Evolutionary conservation across 23 tunicate genomes (phyloP).

Genomic region (Halocynthia aurantium): DNA sequence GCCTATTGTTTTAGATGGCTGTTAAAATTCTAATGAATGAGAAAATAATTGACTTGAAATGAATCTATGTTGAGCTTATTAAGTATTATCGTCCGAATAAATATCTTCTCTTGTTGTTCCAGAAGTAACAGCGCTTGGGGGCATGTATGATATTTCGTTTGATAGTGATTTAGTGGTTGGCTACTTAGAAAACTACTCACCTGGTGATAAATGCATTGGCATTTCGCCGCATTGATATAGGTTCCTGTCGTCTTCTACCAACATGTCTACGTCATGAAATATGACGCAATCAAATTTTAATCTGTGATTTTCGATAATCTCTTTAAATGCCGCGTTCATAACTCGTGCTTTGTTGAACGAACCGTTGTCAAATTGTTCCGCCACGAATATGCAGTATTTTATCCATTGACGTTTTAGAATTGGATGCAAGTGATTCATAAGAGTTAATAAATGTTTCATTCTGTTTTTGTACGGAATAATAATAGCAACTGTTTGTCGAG

Average conservation of each 20-base stretch:
- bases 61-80: no score
- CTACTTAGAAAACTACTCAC: conserved; percentile 13
- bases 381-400: conserved; percentile 87
- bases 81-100: no score
- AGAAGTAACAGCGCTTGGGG: neutral
- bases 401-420: conserved; percentile 83
- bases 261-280: conserved; percentile 98
- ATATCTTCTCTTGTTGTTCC: no score
- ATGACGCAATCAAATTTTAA: conserved; percentile 78
- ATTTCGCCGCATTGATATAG: conserved; percentile 51
- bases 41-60: no score
- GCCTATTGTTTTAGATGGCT: neutral
- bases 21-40: no score
- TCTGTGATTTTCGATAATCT: conserved; percentile 29
- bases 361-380: conserved; percentile 91
- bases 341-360: conserved; percentile 88
- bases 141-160: neutral
- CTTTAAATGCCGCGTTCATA: conserved; percentile 89
- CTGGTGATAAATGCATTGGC: conserved; percentile 91
- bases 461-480: conserved; percentile 96
- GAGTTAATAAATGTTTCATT: conserved; percentile 54
- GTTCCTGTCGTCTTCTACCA: conserved; percentile 84
- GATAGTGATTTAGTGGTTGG: neutral
- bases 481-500: conserved; percentile 79
- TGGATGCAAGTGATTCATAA: conserved; percentile 68